Evolutionary conservation across 1,140 invertebrate genomes (phyloP).

Genomic region (Batillaria attramentaria): DNA sequence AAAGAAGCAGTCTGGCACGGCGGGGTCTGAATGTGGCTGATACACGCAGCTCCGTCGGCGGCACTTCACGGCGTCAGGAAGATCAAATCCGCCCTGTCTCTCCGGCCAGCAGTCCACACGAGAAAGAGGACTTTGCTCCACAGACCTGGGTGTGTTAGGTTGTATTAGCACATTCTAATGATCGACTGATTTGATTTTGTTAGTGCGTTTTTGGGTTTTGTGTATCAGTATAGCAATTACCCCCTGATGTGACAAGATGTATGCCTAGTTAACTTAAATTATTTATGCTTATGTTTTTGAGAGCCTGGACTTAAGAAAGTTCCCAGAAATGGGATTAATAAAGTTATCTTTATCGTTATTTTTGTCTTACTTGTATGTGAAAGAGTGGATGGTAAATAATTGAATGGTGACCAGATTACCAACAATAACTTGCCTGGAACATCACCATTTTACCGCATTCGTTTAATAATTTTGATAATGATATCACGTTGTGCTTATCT

Average conservation of each 20-base stretch:
- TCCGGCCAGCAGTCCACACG: slow-evolving; percentile 59
- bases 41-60: slow-evolving; percentile 49
- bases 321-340: too few relatives aligned
- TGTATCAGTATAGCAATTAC: too few relatives aligned
- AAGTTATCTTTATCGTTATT: too few relatives aligned
- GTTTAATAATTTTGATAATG: too few relatives aligned
- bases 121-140: slow-evolving; percentile 27
- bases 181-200: neutral
- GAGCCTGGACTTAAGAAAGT: neutral
- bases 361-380: too few relatives aligned
- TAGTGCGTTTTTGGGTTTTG: neutral
- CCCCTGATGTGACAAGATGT: too few relatives aligned
- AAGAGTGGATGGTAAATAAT: too few relatives aligned
- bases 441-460: too few relatives aligned
- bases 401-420: too few relatives aligned
- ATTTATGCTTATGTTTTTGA: neutral
- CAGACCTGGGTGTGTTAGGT: slow-evolving; percentile 11
- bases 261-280: too few relatives aligned
- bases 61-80: slow-evolving; percentile 45
- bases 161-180: neutral
- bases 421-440: too few relatives aligned
- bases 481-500: too few relatives aligned
- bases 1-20: slow-evolving; percentile 52
- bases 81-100: slow-evolving; percentile 40
- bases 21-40: slow-evolving; percentile 17